Base-by-base conservation (phyloP, 2,888 invertebrate genomes). In the Formica aserva region DNA sequence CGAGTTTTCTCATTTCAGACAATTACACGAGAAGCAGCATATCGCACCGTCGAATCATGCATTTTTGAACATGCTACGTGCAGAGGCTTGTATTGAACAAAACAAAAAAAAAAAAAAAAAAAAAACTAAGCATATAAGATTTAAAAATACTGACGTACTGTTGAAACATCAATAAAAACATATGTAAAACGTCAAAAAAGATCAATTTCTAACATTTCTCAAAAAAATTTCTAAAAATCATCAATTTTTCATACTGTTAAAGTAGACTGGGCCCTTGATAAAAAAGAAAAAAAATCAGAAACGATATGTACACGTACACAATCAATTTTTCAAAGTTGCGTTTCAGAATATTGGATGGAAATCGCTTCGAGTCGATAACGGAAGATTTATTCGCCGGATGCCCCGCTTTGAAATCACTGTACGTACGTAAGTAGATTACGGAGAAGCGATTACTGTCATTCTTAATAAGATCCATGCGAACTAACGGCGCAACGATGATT, bases 321-420 rank as follows among this genome's bases (percentile, higher is more conserved):
- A n/a, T 35, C 13, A 11, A 80, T 62, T 45, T 62, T 67, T 9
- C 29, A n/a, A 35, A 60, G 29, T 48, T 3, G 55, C 67, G 3
- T 95, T 92, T 75, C 91, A 96, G 96, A 86, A 93, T 93, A 89
- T 93, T 96, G 87, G 94, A 95, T 89, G 90, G 93, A 85, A 96
- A 96, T 93, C 88, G 91, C 69, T 95, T 96, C 81, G 94, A 94
- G 86, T 92, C 91, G 48, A 95, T 96, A 88, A 94, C 94, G 57
- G 94, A 95, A 83, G 89, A 94, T 83, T 94, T 95, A 77, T 96
- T 96, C 91, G 91, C 93, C 18, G 92, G 94, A 83, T 92, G 96
- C 86, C 94, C 94, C 78, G 94, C 92, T 87, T 92, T 96, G 86
- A 94, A 94, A 91, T 94, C 95, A 85, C 90, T 96, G 96, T 96